Evolutionary conservation across 2,113 vertebrate species (phyloP).

Genomic region (Saimiri boliviensis): DNA sequence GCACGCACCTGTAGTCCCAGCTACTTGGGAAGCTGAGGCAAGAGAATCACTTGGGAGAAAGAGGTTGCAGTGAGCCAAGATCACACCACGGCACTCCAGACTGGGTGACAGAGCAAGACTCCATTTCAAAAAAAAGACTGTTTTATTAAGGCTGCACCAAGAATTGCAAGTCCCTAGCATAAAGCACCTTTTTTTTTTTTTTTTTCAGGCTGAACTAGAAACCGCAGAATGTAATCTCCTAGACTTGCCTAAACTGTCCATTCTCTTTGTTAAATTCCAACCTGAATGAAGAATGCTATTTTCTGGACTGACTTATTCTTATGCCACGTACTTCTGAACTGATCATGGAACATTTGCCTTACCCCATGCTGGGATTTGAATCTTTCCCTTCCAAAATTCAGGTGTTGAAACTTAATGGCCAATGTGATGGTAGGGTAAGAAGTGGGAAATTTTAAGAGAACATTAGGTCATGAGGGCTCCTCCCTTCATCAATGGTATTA

Average conservation of each 20-base stretch:
- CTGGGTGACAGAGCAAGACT: too few species aligned
- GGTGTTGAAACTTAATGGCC: too few species aligned
- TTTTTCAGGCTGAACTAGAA: background rate
- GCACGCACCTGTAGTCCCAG: too few species aligned
- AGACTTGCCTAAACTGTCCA: background rate
- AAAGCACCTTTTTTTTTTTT: background rate
- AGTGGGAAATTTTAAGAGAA: background rate
- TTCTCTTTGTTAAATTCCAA: background rate
- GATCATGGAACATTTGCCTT: background rate
- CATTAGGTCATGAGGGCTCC: background rate
- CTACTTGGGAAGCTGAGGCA: too few species aligned
- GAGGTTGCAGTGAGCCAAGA: too few species aligned
- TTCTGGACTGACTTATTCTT: background rate
- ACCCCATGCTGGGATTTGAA: background rate
- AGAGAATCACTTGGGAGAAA: too few species aligned
- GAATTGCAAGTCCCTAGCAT: background rate
- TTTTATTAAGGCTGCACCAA: background rate
- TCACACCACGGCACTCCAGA: too few species aligned
- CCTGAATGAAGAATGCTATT: background rate
- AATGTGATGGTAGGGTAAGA: background rate
- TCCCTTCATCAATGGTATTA: background rate
- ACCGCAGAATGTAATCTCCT: background rate
- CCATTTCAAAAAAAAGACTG: background rate
- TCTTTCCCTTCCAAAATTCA: background rate
- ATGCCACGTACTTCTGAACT: background rate